Evolutionary conservation across 1,140 invertebrate genomes (phyloP).

Genomic region (Monomorium pharaonis): DNA sequence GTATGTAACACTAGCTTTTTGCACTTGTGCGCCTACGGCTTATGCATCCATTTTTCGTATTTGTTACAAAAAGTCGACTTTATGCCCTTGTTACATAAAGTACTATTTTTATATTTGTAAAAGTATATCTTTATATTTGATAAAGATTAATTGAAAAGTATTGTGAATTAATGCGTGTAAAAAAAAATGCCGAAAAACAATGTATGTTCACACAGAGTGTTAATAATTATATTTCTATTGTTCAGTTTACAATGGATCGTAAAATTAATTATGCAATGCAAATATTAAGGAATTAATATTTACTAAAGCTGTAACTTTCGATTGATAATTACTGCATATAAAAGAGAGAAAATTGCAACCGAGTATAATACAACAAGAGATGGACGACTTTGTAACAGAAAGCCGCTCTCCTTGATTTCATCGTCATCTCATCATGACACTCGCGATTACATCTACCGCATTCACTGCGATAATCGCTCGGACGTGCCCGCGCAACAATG

Average conservation of each 20-base stretch:
- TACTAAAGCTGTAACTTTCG: background rate
- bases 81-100: no score
- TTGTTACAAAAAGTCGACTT: no score
- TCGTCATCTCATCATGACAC: constrained; percentile 69
- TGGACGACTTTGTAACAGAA: constrained; percentile 45
- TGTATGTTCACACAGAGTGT: no score
- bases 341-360: background rate
- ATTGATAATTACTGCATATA: background rate
- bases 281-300: background rate
- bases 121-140: no score
- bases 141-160: no score
- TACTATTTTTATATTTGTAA: no score
- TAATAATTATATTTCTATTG: background rate
- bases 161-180: no score
- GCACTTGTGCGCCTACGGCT: no score
- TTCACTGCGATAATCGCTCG: constrained; percentile 47
- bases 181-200: no score
- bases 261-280: background rate
- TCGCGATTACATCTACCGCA: constrained; percentile 48
- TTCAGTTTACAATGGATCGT: background rate
- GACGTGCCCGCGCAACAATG: constrained; percentile 66
- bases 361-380: background rate
- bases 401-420: constrained; percentile 83
- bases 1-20: no score
- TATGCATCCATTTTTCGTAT: no score